Evolutionary conservation across 2,797 vertebrate species (phyloP), one percentile per base, ranked within the genome.

Genomic region (Chelonia mydas): DNA sequence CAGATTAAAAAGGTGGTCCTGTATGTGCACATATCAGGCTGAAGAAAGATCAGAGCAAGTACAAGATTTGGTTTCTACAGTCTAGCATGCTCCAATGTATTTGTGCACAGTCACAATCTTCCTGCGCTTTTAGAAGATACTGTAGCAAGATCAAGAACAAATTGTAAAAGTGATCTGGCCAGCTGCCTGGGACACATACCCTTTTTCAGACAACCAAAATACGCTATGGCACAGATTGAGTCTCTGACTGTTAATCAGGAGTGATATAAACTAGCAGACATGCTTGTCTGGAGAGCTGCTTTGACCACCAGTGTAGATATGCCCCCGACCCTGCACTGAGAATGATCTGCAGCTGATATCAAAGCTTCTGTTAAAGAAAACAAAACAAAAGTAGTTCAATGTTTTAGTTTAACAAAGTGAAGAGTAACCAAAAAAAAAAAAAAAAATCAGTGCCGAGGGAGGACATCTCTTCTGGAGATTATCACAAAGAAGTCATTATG

Each of bases 341-440:
- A 98, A 97, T 98, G 97, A 98, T 98, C 97, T 98, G 98, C 97
- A 98, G 98, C 98, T 98, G 98, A 95, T 98, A 98, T 68, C 97
- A 98, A 98, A 98, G 98, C 96, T 98, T 98, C 98, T 98, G 98
- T 98, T 98, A 98, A 98, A 98, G 95, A 98, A 98, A 98, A 98
- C 98, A 98, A 98, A 98, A 98, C 97, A 98, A 98, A 98, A 97
- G 97, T 97, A 98, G 98, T 98, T 98, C 98, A 98, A 93, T 97
- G 97, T 78, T 98, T 98, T 97, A 98, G 96, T 98, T 98, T 98
- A 98, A 98, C 96, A 98, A 94, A 97, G 94, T 97, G 93, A 97
- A 98, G 88, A 88, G 96, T 97, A 96, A 97, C 96, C 80, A 83
- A 95, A 79, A 86, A 83, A 41, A 37, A 37, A 83, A 95, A 79